Percentiles rank a stretch among this genome's conserved stretches.
phyloP scores from a whole-genome alignment of 1,140 invertebrate genomes.

The Drosophila micromelanica region DNA sequence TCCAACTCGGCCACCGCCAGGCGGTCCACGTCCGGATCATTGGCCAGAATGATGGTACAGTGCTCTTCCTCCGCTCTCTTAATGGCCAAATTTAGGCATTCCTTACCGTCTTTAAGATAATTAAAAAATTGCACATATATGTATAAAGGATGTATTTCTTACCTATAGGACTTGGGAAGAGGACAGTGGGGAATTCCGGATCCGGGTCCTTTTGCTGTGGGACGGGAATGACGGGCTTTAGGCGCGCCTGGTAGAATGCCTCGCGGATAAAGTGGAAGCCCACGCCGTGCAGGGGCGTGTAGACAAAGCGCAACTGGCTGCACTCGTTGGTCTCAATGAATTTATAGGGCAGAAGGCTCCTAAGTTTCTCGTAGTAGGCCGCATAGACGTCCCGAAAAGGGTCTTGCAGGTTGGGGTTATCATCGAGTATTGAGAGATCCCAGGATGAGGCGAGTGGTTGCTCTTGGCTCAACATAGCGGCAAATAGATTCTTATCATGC shows the following conservation, averaged over 20 bases:
- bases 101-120: conserved; percentile 89
- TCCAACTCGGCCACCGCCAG: conserved; percentile 95
- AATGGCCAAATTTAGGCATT: conserved; percentile 93
- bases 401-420: conserved; percentile 31
- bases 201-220: conserved; percentile 94
- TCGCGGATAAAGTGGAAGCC: conserved; percentile 92
- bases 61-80: conserved; percentile 91
- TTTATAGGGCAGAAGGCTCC: conserved; percentile 19
- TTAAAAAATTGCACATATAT: too few relatives aligned
- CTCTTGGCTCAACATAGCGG: too few relatives aligned
- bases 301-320: conserved; percentile 84
- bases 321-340: conserved; percentile 64
- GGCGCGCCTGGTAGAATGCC: conserved; percentile 91
- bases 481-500: conserved; percentile 94
- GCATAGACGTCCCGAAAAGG: conserved; percentile 54
- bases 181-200: conserved; percentile 96
- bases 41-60: conserved; percentile 94
- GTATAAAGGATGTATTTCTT: too few relatives aligned
- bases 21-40: conserved; percentile 99
- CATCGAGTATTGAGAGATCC: conserved; percentile 39
- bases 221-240: conserved; percentile 92
- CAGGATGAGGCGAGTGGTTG: too few relatives aligned
- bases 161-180: conserved; percentile 97
- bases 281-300: conserved; percentile 99
- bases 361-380: conserved; percentile 41